These are phyloP conservation scores for Leptothorax acervorum DNA, from an alignment of 2,888 invertebrate species.

Conservation along the genomic window DNA sequence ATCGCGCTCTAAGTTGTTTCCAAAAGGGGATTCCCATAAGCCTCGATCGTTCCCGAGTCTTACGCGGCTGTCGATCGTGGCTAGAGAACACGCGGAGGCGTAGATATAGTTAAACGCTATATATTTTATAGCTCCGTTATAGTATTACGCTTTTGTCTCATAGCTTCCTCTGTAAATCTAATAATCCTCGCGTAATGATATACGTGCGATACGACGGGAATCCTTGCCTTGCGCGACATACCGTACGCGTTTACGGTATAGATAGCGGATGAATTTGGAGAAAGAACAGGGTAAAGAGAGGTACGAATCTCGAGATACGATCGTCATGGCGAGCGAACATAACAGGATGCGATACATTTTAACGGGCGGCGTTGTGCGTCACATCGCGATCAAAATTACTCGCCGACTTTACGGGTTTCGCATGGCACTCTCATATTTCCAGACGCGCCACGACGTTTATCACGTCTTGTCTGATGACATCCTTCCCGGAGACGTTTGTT, in stretches of 20 bases:
- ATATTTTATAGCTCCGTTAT: neutral
- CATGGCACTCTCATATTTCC: constrained; percentile 67
- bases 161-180: neutral
- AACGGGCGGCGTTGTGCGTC: constrained; percentile 9
- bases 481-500: constrained; percentile 72
- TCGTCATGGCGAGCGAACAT: neutral
- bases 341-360: constrained; percentile 44
- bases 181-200: neutral
- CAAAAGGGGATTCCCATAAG: constrained; percentile 39
- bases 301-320: constrained; percentile 10
- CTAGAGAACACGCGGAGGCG: neutral
- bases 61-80: neutral
- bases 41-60: constrained; percentile 29
- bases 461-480: constrained; percentile 70
- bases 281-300: neutral
- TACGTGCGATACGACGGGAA: neutral
- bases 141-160: neutral
- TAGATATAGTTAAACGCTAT: neutral
- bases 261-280: neutral
- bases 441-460: constrained; percentile 64
- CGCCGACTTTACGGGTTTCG: constrained; percentile 53
- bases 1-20: constrained; percentile 24
- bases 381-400: constrained; percentile 61
- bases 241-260: neutral
- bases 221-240: neutral